Evolutionary conservation across 2,888 invertebrate genomes (phyloP).

Genomic region (Conchocele bisecta): DNA sequence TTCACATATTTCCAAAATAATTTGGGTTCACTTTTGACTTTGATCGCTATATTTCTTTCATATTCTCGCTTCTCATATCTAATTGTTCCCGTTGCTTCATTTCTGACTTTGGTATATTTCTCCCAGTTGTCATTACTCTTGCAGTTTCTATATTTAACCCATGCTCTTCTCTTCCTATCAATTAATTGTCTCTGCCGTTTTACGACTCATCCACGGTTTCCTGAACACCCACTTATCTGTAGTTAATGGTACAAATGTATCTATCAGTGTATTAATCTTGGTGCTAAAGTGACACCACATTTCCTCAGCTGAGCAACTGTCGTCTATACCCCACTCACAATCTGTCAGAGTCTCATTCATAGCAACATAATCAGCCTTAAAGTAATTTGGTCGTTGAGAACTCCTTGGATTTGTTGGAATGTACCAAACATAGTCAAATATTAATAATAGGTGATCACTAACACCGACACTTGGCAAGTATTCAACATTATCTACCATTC

Average conservation of each 20-base stretch:
- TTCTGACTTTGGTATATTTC: neutral
- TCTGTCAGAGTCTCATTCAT: conserved; percentile 1
- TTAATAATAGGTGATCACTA: neutral
- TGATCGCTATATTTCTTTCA: neutral
- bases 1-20: conserved; percentile 3
- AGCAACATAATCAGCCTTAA: conserved; percentile 7
- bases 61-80: neutral
- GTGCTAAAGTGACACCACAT: no score
- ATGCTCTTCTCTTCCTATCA: no score
- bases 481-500: neutral
- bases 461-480: neutral
- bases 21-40: conserved; percentile 2
- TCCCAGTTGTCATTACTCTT: neutral
- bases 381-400: neutral
- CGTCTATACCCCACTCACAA: neutral
- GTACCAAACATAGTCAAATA: conserved; percentile 7
- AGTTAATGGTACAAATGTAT: no score
- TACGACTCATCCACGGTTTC: no score
- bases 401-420: neutral
- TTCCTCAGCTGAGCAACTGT: no score
- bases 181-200: no score
- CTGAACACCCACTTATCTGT: no score
- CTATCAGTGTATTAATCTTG: no score
- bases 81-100: neutral
- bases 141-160: neutral